Percentiles rank a stretch among this genome's conserved stretches.
These are phyloP conservation scores for Emmelina monodactyla DNA, from an alignment of 2,888 invertebrate species.

Conservation along the genomic window DNA sequence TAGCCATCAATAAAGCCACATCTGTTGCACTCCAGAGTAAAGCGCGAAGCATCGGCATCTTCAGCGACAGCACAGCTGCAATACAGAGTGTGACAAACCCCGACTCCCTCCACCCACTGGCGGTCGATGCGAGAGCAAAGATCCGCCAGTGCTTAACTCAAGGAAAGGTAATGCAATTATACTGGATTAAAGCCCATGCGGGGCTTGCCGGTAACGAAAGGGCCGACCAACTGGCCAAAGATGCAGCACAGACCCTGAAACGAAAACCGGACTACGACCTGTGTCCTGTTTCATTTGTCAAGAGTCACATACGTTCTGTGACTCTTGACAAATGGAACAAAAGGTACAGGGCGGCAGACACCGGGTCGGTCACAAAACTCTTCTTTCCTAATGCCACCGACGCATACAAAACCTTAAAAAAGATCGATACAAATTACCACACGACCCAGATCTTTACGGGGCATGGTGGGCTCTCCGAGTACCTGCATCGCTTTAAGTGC, in stretches of 20 bases:
- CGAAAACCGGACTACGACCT: neutral
- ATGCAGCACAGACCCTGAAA: neutral
- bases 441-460: no score
- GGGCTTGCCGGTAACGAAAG: constrained; percentile 9
- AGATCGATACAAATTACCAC: no score
- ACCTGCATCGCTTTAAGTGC: no score
- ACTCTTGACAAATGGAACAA: no score
- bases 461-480: no score
- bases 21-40: neutral
- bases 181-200: constrained; percentile 10
- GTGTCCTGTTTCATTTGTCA: constrained; percentile 1
- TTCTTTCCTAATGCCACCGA: no score
- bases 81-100: constrained; percentile 1
- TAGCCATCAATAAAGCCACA: neutral
- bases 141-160: neutral
- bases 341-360: no score
- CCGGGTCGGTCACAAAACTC: no score
- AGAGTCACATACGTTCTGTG: neutral
- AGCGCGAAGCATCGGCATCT: neutral
- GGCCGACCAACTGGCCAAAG: constrained; percentile 7
- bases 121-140: neutral
- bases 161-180: neutral
- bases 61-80: constrained; percentile 4
- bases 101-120: constrained; percentile 2
- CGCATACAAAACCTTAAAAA: no score